Percentiles rank a stretch among this genome's conserved stretches.
Evolutionary conservation across 2,113 vertebrate species (phyloP).

Genomic region (Ammospiza caudacuta): DNA sequence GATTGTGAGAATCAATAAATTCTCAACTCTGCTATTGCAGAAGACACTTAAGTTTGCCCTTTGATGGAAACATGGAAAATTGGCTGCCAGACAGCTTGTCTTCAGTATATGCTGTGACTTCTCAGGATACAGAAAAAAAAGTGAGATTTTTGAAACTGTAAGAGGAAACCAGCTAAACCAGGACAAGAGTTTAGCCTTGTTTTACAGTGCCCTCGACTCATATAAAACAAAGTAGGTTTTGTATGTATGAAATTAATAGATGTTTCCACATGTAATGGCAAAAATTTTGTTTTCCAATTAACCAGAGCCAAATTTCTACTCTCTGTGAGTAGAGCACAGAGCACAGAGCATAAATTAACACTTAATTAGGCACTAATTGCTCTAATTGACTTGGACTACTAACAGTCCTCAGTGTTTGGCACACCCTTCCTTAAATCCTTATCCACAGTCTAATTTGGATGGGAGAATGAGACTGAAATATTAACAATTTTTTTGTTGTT

Average conservation of each 20-base stretch:
- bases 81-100: background rate
- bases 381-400: conserved; percentile 1
- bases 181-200: background rate
- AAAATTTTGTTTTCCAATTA: background rate
- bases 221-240: conserved; percentile 24
- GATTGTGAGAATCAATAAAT: background rate
- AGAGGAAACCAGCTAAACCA: background rate
- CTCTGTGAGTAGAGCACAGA: no score
- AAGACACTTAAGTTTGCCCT: background rate
- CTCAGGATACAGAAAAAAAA: background rate
- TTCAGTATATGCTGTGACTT: conserved; percentile 14
- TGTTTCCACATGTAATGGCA: background rate
- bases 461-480: background rate
- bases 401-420: background rate
- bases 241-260: background rate
- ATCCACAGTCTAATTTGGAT: background rate
- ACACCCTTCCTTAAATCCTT: background rate
- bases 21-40: background rate
- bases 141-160: background rate
- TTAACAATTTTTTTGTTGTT: background rate
- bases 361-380: background rate
- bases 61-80: background rate
- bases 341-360: background rate
- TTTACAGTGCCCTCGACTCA: background rate
- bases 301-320: background rate